These are phyloP conservation scores for Ictalurus furcatus DNA, from an alignment of 2,113 vertebrate genomes.

Conservation along the genomic window DNA sequence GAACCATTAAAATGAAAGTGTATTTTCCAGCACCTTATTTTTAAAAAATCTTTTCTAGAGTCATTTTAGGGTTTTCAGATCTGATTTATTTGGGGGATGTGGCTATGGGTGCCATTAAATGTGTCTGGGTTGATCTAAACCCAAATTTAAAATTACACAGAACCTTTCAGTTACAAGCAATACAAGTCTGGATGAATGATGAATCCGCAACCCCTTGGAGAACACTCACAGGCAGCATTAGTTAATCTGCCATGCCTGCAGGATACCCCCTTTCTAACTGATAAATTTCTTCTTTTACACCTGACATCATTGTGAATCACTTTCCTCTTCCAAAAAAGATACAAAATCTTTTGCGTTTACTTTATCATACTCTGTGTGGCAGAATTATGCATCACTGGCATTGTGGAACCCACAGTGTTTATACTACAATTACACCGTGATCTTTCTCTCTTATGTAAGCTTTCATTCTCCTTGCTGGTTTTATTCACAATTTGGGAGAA, in stretches of 20 bases:
- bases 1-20: background rate
- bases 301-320: conserved; percentile 19
- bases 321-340: background rate
- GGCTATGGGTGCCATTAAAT: background rate
- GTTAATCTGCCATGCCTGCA: conserved; percentile 33
- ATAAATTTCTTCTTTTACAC: conserved; percentile 33
- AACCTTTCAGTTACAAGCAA: background rate
- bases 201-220: conserved; percentile 1
- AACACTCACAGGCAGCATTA: conserved; percentile 23
- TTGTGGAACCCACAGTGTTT: background rate
- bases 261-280: conserved; percentile 21
- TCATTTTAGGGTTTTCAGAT: background rate
- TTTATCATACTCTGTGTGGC: conserved; percentile 10
- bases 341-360: background rate
- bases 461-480: background rate
- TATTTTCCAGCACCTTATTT: background rate
- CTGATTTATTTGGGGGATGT: background rate
- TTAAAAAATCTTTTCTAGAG: background rate
- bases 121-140: background rate
- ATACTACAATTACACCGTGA: background rate
- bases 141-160: background rate
- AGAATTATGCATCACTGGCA: conserved; percentile 21
- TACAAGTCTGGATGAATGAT: conserved; percentile 11
- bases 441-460: background rate
- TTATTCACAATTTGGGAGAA: background rate